Evolutionary conservation across 2,113 vertebrate species (phyloP), one percentile per base, ranked within the genome.

Genomic region (Micromys minutus): DNA sequence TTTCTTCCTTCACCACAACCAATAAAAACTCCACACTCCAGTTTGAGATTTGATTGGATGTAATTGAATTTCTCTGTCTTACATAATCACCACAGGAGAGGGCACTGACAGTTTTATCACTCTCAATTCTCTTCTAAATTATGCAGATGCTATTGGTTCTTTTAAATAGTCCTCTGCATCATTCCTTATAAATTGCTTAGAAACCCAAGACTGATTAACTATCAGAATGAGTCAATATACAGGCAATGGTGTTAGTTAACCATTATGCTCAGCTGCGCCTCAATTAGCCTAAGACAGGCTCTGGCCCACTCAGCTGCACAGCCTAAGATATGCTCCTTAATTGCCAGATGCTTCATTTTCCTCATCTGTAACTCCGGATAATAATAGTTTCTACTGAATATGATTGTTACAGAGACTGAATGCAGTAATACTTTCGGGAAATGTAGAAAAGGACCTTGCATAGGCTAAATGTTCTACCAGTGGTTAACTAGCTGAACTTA

Each of bases 101-200:
- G 84, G 79, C 39, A 72, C 91, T 85, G 96, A 91, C 89, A 95
- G 95, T 85, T 96, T 93, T 93, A 96, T 93, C 84, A 61, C 87
- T 88, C 95, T 95, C 83, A 34, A 74, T 96, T 95, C 95, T 95
- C 95, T 85, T 95, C 91, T 96, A 95, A 95, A 97, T 95, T 96
- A 96, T 95, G 93, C 94, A 98, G 93, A 96, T 85, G 87, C 95
- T 90, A 76, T 91, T 90, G 97, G 94, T 91, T 97, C 94, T 97
- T 96, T 96, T 91, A 96, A 97, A 93, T 72, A 94, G 91, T 87
- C 75, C 84, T 95, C 87, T 42, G 75, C 88, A 95, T 92, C 94
- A 61, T 77, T 87, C 84, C 84, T 96, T 93, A 95, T 81, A 84
- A 95, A 97, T 89, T 95, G 93, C 93, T 96, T 90, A 94, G 95